Percentiles rank a stretch among this genome's conserved stretches.
Conservation (phyloP, 2,888 invertebrate species). For the Drosophila anomalata region DNA sequence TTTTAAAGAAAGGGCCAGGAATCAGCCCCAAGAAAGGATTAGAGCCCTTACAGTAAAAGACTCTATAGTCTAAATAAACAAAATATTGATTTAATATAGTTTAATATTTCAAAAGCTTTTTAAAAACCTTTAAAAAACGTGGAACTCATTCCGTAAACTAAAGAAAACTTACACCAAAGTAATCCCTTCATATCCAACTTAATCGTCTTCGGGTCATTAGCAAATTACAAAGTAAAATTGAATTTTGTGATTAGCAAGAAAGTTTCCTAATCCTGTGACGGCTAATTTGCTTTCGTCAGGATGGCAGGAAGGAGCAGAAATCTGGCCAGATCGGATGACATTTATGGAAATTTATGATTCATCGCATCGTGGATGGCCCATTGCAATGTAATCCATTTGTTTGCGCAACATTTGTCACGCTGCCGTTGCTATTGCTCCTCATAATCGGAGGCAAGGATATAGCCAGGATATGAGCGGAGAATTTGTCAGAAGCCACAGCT, state of each 20-base stretch:
- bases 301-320: conserved; percentile 24
- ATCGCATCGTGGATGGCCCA: conserved; percentile 50
- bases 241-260: conserved; percentile 51
- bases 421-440: conserved; percentile 35
- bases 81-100: too few relatives aligned
- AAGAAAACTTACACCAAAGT: background rate
- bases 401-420: conserved; percentile 78
- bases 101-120: too few relatives aligned
- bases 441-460: conserved; percentile 28
- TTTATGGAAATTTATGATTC: conserved; percentile 77
- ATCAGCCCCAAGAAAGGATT: too few relatives aligned
- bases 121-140: too few relatives aligned
- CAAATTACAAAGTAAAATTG: conserved; percentile 52
- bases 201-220: conserved; percentile 40
- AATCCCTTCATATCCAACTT: background rate
- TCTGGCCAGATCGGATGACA: conserved; percentile 59
- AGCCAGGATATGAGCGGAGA: conserved; percentile 31
- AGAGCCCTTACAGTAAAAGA: too few relatives aligned
- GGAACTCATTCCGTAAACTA: too few relatives aligned
- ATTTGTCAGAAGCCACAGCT: conserved; percentile 49
- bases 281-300: conserved; percentile 32
- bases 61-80: too few relatives aligned
- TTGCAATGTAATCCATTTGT: conserved; percentile 71
- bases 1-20: too few relatives aligned
- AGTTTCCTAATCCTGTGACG: conserved; percentile 43